phyloP scores from a whole-genome alignment of 1,140 invertebrate species.

The Diorhabda sublineata region DNA sequence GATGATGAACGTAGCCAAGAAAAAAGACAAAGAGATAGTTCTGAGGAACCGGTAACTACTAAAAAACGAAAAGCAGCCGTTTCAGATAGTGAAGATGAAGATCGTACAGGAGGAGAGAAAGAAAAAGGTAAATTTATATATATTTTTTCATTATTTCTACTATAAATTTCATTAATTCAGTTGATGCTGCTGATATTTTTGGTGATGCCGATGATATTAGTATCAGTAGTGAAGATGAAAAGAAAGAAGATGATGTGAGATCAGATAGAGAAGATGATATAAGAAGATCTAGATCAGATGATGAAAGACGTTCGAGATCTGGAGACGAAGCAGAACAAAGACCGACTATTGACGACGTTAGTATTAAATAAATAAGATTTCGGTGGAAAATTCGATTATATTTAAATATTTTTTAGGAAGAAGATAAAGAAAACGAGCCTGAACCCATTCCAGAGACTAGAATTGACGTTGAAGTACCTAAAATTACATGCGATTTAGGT shows the following conservation, averaged over 20 bases:
- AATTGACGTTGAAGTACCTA: conserved; percentile 95
- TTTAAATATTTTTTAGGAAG: conserved; percentile 41
- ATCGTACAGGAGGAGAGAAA: conserved; percentile 29
- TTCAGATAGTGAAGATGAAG: conserved; percentile 54
- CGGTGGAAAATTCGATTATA: background rate
- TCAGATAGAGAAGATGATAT: conserved; percentile 39
- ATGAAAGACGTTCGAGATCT: conserved; percentile 47
- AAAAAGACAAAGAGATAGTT: conserved; percentile 44
- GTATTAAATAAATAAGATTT: background rate
- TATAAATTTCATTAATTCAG: conserved; percentile 22
- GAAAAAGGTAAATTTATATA: conserved; percentile 45
- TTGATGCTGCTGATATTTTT: conserved; percentile 79
- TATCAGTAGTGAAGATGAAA: conserved; percentile 66
- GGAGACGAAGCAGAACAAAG: conserved; percentile 33
- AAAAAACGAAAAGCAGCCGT: conserved; percentile 49
- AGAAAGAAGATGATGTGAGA: conserved; percentile 44
- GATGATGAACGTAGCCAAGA: conserved; percentile 43
- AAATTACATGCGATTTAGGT: conserved; percentile 88
- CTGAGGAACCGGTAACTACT: conserved; percentile 43
- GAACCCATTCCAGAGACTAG: conserved; percentile 84
- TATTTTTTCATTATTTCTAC: background rate
- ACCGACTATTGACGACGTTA: conserved; percentile 47
- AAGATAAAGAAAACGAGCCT: conserved; percentile 68
- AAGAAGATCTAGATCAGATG: conserved; percentile 42
- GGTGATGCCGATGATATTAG: conserved; percentile 90